A percentile compares a stretch with the other conserved stretches of the same genome.
phyloP scores from a whole-genome alignment of 2,797 vertebrate genomes.

The Spinibarbus caldwelli region DNA sequence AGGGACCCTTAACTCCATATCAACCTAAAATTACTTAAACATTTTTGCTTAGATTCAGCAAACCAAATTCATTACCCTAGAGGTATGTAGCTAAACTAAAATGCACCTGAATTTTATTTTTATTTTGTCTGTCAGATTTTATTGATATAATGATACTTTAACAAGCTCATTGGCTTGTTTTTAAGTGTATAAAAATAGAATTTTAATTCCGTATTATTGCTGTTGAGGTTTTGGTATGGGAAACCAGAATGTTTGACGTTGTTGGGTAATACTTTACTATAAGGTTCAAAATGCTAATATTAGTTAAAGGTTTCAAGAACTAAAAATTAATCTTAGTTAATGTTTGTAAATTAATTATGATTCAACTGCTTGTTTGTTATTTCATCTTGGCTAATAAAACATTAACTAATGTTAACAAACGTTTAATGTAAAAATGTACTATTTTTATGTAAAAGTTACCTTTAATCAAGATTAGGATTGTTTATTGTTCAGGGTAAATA shows the following conservation, averaged over 20 bases:
- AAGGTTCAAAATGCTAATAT: not conserved
- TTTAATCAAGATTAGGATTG: not conserved
- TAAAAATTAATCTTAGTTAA: not conserved
- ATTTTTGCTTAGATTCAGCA: slow-evolving; percentile 3
- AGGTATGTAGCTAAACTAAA: slow-evolving; percentile 28
- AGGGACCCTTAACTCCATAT: slow-evolving; percentile 15
- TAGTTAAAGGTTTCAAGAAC: not conserved
- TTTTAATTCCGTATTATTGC: slow-evolving; percentile 44
- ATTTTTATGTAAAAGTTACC: not conserved
- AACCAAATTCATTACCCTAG: slow-evolving; percentile 12
- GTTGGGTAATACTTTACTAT: not conserved
- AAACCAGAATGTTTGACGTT: not conserved
- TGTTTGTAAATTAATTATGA: not conserved
- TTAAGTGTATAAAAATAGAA: not conserved
- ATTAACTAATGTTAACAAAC: not conserved
- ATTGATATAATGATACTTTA: not conserved
- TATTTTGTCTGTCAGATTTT: not conserved
- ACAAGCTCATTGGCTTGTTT: not conserved
- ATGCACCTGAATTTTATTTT: slow-evolving; percentile 14
- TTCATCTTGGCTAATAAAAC: not conserved
- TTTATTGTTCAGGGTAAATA: not conserved
- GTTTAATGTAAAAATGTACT: no score
- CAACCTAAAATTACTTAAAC: not conserved
- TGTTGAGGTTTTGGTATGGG: not conserved
- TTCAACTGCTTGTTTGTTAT: not conserved